Percentiles rank a stretch among this genome's conserved stretches.
Evolutionary conservation across 2,113 vertebrate genomes (phyloP).

Genomic region (Caretta caretta): DNA sequence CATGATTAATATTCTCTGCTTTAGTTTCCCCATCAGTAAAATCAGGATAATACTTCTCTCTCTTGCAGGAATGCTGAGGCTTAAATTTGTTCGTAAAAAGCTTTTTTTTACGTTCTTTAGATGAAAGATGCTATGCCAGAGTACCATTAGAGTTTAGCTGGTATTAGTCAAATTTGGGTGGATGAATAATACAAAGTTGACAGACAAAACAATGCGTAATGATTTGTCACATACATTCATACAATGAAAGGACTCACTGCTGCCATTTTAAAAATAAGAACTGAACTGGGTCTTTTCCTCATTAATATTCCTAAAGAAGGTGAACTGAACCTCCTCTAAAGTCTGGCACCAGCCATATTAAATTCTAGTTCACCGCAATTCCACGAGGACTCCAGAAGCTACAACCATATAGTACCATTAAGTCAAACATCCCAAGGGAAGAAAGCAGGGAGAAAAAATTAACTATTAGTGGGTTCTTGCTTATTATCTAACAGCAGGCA

Average conservation of each 20-base stretch:
- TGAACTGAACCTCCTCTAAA: not conserved
- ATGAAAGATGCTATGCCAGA: not conserved
- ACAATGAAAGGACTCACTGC: not conserved
- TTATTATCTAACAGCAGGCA: not conserved
- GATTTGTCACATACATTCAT: not conserved
- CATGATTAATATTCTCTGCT: not conserved
- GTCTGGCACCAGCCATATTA: not conserved
- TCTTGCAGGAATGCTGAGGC: not conserved
- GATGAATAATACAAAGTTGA: not conserved
- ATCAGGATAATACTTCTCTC: not conserved
- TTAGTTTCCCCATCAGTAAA: not conserved
- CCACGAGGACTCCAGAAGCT: not conserved
- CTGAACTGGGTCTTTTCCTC: not conserved
- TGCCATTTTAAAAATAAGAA: not conserved
- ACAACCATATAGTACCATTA: not conserved
- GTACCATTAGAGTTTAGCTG: not conserved
- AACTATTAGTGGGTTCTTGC: not conserved
- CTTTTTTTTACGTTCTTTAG: not conserved
- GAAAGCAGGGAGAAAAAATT: not conserved
- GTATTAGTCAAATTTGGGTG: not conserved
- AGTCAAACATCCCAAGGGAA: not conserved
- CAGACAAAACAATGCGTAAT: not conserved
- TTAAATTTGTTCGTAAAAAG: not conserved
- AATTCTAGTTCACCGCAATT: not conserved
- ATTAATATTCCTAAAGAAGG: not conserved